A percentile compares a stretch with the other conserved stretches of the same genome.
Conservation (phyloP, 1,140 invertebrate species). For the Sinella curviseta region DNA sequence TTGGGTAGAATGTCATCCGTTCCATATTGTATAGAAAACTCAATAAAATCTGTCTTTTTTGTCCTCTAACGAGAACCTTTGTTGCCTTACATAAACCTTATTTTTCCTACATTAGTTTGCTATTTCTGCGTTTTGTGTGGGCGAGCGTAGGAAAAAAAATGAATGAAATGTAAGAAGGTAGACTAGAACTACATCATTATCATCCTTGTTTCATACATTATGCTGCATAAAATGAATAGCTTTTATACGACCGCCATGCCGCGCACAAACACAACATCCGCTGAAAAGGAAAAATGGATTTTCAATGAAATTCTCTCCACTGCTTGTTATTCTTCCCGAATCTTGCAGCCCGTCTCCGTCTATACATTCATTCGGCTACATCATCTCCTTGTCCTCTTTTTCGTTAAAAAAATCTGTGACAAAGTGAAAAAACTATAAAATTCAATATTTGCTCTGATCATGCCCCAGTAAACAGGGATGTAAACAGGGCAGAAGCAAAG, state of each 20-base stretch:
- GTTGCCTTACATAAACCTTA: too few relatives aligned
- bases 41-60: background rate
- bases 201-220: too few relatives aligned
- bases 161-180: too few relatives aligned
- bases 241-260: too few relatives aligned
- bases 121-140: too few relatives aligned
- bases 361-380: too few relatives aligned
- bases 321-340: background rate
- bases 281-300: background rate
- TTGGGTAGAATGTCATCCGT: background rate
- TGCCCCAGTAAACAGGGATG: background rate
- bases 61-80: background rate
- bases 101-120: too few relatives aligned
- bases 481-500: too few relatives aligned
- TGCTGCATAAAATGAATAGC: too few relatives aligned
- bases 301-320: background rate
- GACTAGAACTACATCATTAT: too few relatives aligned
- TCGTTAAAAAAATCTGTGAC: background rate
- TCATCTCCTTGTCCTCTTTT: background rate
- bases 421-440: too few relatives aligned
- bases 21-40: background rate
- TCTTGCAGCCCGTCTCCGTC: background rate
- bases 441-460: background rate
- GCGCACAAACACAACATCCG: background rate
- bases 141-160: too few relatives aligned